phyloP scores from a whole-genome alignment of 2,113 vertebrate species.

The Sinocyclocheilus anshuiensis region DNA sequence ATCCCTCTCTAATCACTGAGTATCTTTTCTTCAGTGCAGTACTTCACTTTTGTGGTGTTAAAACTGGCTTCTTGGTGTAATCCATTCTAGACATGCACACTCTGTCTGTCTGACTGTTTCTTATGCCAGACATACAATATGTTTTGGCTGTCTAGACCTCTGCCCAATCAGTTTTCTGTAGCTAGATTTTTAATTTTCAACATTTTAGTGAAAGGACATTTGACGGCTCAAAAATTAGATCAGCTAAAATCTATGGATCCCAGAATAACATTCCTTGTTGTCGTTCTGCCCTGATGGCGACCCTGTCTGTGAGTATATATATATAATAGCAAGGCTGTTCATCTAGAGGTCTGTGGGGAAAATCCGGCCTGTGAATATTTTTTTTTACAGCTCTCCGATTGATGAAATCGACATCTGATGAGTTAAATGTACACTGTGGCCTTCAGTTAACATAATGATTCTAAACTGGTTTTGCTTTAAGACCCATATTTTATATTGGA shows the following conservation, averaged over 20 bases:
- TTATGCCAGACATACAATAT: conserved; percentile 8
- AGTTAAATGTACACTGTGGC: not conserved
- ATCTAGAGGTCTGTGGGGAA: not conserved
- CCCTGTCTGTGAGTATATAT: not conserved
- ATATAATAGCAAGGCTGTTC: not conserved
- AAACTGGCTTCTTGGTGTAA: not conserved
- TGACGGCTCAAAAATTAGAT: not conserved
- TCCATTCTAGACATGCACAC: conserved; percentile 29
- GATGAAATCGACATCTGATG: not conserved
- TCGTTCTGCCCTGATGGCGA: not conserved
- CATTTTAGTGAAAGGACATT: not conserved
- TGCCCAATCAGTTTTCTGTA: not conserved
- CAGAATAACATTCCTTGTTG: not conserved
- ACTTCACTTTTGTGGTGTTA: conserved; percentile 23
- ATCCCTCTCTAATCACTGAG: conserved; percentile 17
- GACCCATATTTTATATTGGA: conserved; percentile 8
- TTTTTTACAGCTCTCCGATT: not conserved
- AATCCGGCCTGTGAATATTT: not conserved
- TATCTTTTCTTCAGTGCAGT: conserved; percentile 15
- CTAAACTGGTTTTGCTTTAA: not conserved
- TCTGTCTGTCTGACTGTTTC: conserved; percentile 27
- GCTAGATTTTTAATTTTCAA: conserved; percentile 15
- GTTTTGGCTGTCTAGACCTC: not conserved
- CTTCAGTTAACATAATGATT: not conserved
- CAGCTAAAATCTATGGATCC: not conserved